Percentiles rank a stretch among this genome's conserved stretches.
These are phyloP conservation scores for Crotalus horridus DNA, from an alignment of 2,113 vertebrate species.

Conservation along the genomic window DNA sequence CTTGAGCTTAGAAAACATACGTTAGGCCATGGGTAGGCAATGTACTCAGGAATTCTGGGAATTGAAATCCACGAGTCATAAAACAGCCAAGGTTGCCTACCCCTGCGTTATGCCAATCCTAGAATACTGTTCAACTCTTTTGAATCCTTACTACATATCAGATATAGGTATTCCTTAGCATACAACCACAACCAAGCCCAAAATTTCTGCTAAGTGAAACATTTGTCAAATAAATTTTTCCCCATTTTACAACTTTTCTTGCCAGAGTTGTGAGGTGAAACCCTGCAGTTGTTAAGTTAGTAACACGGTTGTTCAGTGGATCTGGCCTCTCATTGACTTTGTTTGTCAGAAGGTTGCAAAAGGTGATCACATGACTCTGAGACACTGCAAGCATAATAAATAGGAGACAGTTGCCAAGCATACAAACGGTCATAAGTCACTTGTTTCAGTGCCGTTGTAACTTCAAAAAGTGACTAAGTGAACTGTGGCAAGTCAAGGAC, in stretches of 20 bases:
- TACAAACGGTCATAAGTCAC: background rate
- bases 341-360: background rate
- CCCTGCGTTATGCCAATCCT: background rate
- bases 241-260: background rate
- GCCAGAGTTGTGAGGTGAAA: background rate
- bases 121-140: background rate
- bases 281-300: background rate
- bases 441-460: background rate
- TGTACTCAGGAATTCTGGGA: no score
- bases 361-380: background rate
- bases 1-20: background rate
- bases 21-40: background rate
- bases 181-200: background rate
- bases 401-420: no score
- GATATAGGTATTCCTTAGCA: background rate
- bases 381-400: no score
- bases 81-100: no score
- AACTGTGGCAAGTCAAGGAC: background rate
- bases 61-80: no score
- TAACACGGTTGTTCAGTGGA: background rate
- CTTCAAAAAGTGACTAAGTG: background rate
- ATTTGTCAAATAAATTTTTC: background rate
- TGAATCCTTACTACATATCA: background rate
- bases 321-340: background rate
- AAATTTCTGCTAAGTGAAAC: background rate